phyloP scores from a whole-genome alignment of 2,797 vertebrate species.

The Diplodus puntazzo region DNA sequence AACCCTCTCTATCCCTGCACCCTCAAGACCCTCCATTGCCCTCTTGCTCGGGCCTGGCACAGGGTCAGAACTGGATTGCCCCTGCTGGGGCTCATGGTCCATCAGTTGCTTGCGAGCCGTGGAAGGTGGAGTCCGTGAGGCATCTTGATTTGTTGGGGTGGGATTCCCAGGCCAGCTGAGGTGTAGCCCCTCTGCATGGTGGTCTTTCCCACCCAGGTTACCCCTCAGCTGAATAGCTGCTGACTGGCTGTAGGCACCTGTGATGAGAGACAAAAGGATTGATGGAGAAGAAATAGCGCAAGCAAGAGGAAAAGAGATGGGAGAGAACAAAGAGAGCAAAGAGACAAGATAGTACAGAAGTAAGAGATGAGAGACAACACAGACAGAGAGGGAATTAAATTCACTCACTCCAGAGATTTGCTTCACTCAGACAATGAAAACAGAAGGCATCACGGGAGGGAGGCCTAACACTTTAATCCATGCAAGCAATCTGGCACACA shows the following conservation, averaged over 20 bases:
- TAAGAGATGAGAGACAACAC: constrained; percentile 24
- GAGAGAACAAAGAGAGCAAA: constrained; percentile 15
- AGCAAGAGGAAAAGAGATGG: constrained; percentile 17
- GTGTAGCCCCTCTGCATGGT: constrained; percentile 18
- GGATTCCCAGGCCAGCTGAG: constrained; percentile 19
- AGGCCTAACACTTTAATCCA: constrained; percentile 56
- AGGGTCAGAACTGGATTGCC: constrained; percentile 36
- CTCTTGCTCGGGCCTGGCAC: constrained; percentile 72
- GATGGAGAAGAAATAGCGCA: constrained; percentile 24
- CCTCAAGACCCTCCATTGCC: constrained; percentile 77
- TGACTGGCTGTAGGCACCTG: constrained; percentile 63
- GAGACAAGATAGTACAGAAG: constrained; percentile 14
- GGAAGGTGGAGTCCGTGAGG: constrained; percentile 39
- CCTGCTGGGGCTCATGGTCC: constrained; percentile 59
- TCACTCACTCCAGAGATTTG: constrained; percentile 50
- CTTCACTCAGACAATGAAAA: constrained; percentile 59
- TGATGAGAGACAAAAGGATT: constrained; percentile 32
- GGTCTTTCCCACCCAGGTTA: constrained; percentile 33
- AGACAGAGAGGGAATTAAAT: constrained; percentile 56
- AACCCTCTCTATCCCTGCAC: constrained; percentile 70
- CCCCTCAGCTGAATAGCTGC: constrained; percentile 68
- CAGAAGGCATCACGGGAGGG: constrained; percentile 42
- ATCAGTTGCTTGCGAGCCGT: constrained; percentile 73
- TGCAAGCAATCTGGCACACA: constrained; percentile 35
- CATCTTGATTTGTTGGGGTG: constrained; percentile 36